Conservation (phyloP, 2,797 vertebrate genomes). For the Carcharodon carcharias region DNA sequence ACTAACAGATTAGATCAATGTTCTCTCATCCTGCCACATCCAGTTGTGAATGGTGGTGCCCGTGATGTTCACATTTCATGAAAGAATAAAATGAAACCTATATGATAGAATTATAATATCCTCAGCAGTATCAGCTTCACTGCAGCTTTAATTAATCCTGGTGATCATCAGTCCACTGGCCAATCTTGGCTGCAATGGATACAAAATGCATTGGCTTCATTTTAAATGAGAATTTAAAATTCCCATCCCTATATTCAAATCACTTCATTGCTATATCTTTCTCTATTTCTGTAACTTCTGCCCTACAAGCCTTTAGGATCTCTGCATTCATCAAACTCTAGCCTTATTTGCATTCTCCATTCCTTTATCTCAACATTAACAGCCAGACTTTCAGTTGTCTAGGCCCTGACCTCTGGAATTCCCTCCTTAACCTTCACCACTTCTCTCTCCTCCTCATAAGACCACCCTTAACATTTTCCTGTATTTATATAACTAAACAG, state of each 20-base stretch:
- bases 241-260: background rate
- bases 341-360: too few relatives aligned
- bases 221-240: background rate
- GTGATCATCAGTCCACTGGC: background rate
- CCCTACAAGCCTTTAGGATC: background rate
- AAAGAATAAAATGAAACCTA: background rate
- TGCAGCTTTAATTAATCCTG: background rate
- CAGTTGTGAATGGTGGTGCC: too few relatives aligned
- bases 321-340: background rate
- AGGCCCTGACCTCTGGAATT: too few relatives aligned
- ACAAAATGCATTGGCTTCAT: background rate
- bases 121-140: background rate
- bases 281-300: background rate
- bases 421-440: background rate
- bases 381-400: too few relatives aligned
- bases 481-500: too few relatives aligned
- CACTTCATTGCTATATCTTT: background rate
- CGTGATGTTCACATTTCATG: too few relatives aligned
- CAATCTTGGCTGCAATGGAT: background rate
- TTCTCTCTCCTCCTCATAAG: background rate
- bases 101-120: background rate
- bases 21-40: too few relatives aligned
- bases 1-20: too few relatives aligned
- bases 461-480: too few relatives aligned
- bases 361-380: too few relatives aligned